phyloP scores from a whole-genome alignment of 2,797 vertebrate species.

The Aldrovandia affinis region DNA sequence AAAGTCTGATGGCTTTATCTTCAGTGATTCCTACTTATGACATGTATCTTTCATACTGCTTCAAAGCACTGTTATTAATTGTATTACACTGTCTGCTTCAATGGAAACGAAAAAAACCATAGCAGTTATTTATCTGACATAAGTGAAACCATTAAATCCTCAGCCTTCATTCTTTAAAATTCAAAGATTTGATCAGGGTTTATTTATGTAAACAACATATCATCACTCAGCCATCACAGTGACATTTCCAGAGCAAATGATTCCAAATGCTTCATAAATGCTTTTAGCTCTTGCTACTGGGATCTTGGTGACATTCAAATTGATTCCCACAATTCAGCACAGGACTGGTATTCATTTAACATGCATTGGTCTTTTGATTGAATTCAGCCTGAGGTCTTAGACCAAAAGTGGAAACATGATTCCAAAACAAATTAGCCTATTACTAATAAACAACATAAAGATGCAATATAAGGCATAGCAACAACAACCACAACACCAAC shows the following conservation, averaged over 20 bases:
- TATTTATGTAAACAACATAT: neutral
- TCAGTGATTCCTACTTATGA: neutral
- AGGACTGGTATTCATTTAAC: neutral
- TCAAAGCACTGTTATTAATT: neutral
- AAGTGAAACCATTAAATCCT: conserved; percentile 21
- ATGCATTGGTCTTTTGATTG: neutral
- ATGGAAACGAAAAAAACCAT: conserved; percentile 30
- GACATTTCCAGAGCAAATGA: neutral
- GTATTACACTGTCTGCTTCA: conserved; percentile 17
- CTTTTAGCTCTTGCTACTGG: neutral
- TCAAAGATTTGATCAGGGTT: neutral
- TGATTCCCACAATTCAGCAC: neutral
- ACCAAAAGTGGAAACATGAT: conserved; percentile 53
- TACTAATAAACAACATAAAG: conserved; percentile 54
- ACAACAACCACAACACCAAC: conserved; percentile 41
- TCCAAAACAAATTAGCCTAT: conserved; percentile 50
- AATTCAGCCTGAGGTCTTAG: conserved; percentile 7
- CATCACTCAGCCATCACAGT: neutral
- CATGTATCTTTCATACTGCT: neutral
- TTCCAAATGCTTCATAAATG: neutral
- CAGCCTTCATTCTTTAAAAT: conserved; percentile 26
- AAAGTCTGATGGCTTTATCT: neutral
- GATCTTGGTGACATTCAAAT: neutral
- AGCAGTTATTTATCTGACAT: conserved; percentile 20
- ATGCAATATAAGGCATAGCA: conserved; percentile 46